Percentiles rank a stretch among this genome's conserved stretches.
Evolutionary conservation across 2,888 invertebrate species (phyloP).

Genomic region (Machimus atricapillus): DNA sequence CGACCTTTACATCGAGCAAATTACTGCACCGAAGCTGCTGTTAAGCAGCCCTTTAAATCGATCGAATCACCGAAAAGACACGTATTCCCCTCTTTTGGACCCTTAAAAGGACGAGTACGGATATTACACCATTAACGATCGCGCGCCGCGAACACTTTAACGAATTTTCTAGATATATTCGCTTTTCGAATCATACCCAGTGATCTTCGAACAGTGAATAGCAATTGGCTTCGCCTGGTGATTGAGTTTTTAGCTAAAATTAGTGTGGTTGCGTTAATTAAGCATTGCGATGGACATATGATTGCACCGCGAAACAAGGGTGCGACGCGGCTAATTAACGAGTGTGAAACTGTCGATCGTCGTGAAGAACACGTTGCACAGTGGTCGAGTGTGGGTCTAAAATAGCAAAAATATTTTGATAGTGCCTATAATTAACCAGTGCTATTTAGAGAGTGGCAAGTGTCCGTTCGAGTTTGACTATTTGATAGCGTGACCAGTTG

Average conservation of each 20-base stretch:
- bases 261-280: slow-evolving; percentile 22
- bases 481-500: not conserved
- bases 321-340: not conserved
- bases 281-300: not conserved
- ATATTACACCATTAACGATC: not conserved
- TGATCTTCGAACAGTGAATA: not conserved
- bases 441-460: slow-evolving; percentile 17
- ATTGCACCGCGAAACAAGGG: not conserved
- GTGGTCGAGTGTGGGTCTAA: slow-evolving; percentile 4
- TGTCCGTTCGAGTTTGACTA: not conserved
- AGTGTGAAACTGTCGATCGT: not conserved
- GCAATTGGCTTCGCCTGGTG: not conserved
- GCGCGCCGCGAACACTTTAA: not conserved
- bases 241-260: slow-evolving; percentile 27
- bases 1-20: slow-evolving; percentile 39
- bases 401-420: slow-evolving; percentile 10
- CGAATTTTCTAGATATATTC: not conserved
- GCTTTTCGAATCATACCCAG: not conserved
- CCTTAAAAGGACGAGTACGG: slow-evolving; percentile 6
- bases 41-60: not conserved
- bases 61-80: not conserved
- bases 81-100: slow-evolving; percentile 16
- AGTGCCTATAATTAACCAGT: slow-evolving; percentile 10
- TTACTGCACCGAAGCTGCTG: not conserved
- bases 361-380: not conserved